Evolutionary conservation across 2,797 vertebrate species (phyloP).

Genomic region (Acanthopagrus latus): DNA sequence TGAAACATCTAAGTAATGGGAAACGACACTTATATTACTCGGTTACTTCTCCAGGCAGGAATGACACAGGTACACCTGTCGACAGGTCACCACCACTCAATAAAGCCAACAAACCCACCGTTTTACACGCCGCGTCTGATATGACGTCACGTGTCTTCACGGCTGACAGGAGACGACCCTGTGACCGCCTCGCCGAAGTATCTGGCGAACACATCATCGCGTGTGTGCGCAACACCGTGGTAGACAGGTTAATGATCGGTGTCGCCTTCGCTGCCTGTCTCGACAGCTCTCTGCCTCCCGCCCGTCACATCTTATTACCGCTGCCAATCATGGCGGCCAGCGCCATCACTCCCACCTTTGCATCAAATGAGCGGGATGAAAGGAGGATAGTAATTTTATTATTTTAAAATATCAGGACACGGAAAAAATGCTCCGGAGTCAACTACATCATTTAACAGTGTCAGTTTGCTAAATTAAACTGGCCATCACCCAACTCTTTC

Average conservation of each 20-base stretch:
- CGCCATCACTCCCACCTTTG: conserved; percentile 30
- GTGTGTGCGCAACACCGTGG: conserved; percentile 13
- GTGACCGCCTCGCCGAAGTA: conserved; percentile 23
- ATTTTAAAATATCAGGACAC: conserved; percentile 27
- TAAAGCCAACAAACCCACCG: not conserved
- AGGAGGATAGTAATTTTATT: not conserved
- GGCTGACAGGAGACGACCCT: conserved; percentile 15
- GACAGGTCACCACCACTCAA: not conserved
- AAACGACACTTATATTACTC: conserved; percentile 15
- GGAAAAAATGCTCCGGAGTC: conserved; percentile 29
- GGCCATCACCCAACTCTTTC: conserved; percentile 10
- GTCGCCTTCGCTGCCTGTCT: conserved; percentile 15
- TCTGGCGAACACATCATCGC: conserved; percentile 43
- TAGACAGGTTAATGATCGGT: conserved; percentile 64
- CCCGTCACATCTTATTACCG: conserved; percentile 57
- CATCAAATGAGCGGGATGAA: conserved; percentile 32
- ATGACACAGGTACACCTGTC: not conserved
- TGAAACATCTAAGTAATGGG: conserved; percentile 24
- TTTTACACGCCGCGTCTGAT: conserved; percentile 1
- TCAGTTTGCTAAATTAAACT: conserved; percentile 40
- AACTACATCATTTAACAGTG: conserved; percentile 18
- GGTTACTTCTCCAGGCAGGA: not conserved
- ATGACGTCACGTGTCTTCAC: not conserved
- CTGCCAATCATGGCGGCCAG: conserved; percentile 23
- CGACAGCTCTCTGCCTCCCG: conserved; percentile 36